A percentile compares a stretch with the other conserved stretches of the same genome.
These are phyloP conservation scores for Pachypanchax playfairii DNA, from an alignment of 2,113 vertebrate species.

Conservation along the genomic window DNA sequence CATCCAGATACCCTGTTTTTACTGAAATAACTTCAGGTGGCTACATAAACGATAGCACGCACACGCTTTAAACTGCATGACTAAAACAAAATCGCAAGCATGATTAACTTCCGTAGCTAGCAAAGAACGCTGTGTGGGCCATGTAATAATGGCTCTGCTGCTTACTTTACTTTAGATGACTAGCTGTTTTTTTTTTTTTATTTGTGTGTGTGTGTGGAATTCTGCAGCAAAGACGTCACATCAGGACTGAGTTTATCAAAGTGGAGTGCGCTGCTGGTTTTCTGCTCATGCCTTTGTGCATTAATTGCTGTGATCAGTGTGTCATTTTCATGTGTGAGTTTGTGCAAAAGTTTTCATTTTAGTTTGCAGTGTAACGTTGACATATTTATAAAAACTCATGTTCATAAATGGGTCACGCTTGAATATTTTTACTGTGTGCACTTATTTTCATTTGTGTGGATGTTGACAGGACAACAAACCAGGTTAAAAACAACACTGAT, in stretches of 20 bases:
- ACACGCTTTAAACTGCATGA: slow-evolving; percentile 60
- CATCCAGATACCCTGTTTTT: background rate
- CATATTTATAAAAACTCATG: background rate
- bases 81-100: slow-evolving; percentile 64
- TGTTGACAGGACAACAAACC: slow-evolving; percentile 19
- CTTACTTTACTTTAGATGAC: slow-evolving; percentile 41
- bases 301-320: background rate
- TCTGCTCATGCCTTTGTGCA: background rate
- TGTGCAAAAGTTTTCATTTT: no score
- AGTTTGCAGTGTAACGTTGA: no score
- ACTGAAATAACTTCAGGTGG: background rate
- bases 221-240: slow-evolving; percentile 40
- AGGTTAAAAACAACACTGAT: slow-evolving; percentile 28
- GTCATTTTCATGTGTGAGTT: background rate
- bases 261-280: background rate
- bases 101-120: slow-evolving; percentile 46
- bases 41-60: slow-evolving; percentile 19
- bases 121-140: slow-evolving; percentile 45
- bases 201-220: slow-evolving; percentile 16
- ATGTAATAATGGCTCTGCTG: slow-evolving; percentile 54
- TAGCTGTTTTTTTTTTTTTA: slow-evolving; percentile 24
- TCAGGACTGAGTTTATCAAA: slow-evolving; percentile 40
- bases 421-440: background rate
- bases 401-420: background rate
- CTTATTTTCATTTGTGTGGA: background rate